Conservation (phyloP, 2,113 vertebrate genomes). For the Arizona elegans region DNA sequence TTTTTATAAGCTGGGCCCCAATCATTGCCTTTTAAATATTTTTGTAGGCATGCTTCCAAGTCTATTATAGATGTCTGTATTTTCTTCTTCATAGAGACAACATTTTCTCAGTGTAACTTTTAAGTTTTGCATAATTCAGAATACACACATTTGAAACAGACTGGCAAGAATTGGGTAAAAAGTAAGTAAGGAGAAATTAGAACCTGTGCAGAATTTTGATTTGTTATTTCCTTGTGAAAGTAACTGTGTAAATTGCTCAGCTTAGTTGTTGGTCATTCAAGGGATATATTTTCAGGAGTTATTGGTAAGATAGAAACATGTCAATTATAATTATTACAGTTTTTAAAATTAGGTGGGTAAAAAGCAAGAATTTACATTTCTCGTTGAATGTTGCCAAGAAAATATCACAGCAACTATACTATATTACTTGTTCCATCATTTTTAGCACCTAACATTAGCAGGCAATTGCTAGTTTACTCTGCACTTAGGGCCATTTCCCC, state of each 20-base stretch:
- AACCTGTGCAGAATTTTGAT: neutral
- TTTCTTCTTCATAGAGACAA: neutral
- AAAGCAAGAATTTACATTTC: neutral
- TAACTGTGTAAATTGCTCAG: neutral
- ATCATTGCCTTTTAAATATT: neutral
- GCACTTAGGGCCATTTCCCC: neutral
- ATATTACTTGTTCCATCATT: neutral
- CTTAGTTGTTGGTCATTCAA: neutral
- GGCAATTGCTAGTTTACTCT: neutral
- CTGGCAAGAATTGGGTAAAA: neutral
- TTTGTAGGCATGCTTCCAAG: neutral
- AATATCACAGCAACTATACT: neutral
- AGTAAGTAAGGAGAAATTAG: neutral
- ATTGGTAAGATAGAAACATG: neutral
- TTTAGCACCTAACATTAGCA: rapidly evolving
- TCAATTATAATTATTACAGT: neutral
- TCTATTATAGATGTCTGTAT: neutral
- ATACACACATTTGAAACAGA: neutral
- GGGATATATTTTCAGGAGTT: neutral
- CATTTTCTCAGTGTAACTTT: neutral
- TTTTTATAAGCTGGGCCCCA: neutral
- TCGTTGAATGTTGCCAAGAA: neutral
- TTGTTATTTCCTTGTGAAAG: neutral
- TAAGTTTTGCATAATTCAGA: neutral
- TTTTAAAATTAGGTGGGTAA: neutral